These are phyloP conservation scores for Epirrita christyi DNA, from an alignment of 2,888 invertebrate genomes.

Conservation along the genomic window DNA sequence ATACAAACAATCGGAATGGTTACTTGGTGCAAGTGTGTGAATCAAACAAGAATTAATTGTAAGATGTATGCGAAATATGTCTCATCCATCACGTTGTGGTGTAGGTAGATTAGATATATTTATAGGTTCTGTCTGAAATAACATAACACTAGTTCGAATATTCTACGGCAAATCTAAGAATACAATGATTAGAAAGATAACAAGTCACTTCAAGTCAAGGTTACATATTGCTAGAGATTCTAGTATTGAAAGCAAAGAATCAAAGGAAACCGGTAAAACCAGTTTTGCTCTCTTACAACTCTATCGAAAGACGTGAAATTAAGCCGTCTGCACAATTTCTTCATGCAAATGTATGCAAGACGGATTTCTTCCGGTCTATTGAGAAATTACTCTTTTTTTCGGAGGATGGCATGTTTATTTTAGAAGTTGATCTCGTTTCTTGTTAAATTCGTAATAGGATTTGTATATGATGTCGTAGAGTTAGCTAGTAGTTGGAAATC, in stretches of 20 bases:
- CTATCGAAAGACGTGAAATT: slow-evolving; percentile 20
- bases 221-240: background rate
- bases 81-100: background rate
- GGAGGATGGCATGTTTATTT: slow-evolving; percentile 29
- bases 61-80: background rate
- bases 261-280: slow-evolving; percentile 7
- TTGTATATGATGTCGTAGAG: background rate
- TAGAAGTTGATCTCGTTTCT: slow-evolving; percentile 37
- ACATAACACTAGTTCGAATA: background rate
- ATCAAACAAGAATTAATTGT: slow-evolving; percentile 32
- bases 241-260: background rate
- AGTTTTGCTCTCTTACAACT: slow-evolving; percentile 19
- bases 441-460: slow-evolving; percentile 38
- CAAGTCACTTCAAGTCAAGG: background rate
- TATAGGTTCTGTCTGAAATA: background rate
- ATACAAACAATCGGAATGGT: slow-evolving; percentile 45
- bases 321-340: slow-evolving; percentile 28
- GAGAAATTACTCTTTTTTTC: slow-evolving; percentile 35
- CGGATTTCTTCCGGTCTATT: slow-evolving; percentile 37
- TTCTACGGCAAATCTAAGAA: background rate
- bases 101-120: too few relatives aligned
- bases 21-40: slow-evolving; percentile 40
- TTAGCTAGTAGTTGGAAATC: slow-evolving; percentile 20
- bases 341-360: slow-evolving; percentile 38
- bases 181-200: slow-evolving; percentile 1